Evolutionary conservation across 2,888 invertebrate genomes (phyloP), one percentile per base, ranked within the genome.

Genomic region (Sisyra nigra): DNA sequence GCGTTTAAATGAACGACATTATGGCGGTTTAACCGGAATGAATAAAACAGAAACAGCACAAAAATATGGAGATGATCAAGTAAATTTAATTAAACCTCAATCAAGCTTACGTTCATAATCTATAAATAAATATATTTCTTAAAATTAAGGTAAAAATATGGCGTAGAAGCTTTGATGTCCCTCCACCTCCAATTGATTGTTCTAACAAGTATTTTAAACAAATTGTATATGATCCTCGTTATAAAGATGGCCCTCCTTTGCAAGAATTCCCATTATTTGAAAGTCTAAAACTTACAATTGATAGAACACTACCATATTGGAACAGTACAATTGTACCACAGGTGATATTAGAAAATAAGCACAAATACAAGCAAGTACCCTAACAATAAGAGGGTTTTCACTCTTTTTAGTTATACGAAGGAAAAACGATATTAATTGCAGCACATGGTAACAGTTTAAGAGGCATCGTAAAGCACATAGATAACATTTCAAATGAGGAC

Each of bases 1-100:
- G 89, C 71, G 87, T 10, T 64, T 89, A 19, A 88, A 88, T 54
- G 88, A 89, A 60, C 74, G 89, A 46, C 89, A 89, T 56, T 89
- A 88, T 54, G 89, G 89, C 41, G 82, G 82, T 33, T 70, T 89
- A 5, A 89, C 87, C 9, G 88, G 88, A 2, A 68, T 84, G 46
- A 83, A 88, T 56, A 89, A 89, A 59, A 74, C 81, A 0, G 84
- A 87, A 61, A 83, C 87, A 14, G 86, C 86, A 40, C 78, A 79
- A 42, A 82, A 83, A 57, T 88, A 82, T 62, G 88, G 89, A 9
- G 87, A 86, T 57, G 76, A 79, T 40, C 82, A 85, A 68, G 83
- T 80, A 7, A 11, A 31, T 6, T 24, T 24, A 10, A 10, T 10
- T 2, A 4, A 19, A 5, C 3, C n/a, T 6, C 19, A n/a, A 3